Percentiles rank a stretch among this genome's conserved stretches.
phyloP scores from a whole-genome alignment of 2,113 vertebrate species.

The Cettia cetti region DNA sequence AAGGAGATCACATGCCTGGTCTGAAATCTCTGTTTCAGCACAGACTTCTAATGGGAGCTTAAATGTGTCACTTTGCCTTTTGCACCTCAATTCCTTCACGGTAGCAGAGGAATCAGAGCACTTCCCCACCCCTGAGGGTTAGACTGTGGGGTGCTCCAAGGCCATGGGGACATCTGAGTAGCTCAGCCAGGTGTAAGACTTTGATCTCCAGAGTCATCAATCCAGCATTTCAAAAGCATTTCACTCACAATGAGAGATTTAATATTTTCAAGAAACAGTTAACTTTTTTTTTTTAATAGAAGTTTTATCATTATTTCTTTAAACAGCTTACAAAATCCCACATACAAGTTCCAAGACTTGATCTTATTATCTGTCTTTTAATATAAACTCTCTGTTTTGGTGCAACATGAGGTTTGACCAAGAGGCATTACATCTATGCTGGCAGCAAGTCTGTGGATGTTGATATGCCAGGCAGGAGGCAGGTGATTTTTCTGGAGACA shows the following conservation, averaged over 20 bases:
- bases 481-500: conserved; percentile 48
- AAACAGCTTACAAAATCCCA: conserved; percentile 17
- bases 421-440: conserved; percentile 33
- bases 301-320: conserved; percentile 36
- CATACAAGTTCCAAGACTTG: neutral
- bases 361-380: conserved; percentile 37
- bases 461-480: conserved; percentile 60
- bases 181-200: conserved; percentile 24
- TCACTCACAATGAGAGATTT: neutral
- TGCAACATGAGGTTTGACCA: conserved; percentile 30
- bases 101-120: neutral
- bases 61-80: conserved; percentile 1
- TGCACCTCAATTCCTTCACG: neutral
- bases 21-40: conserved; percentile 27
- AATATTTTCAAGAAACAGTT: neutral
- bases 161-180: neutral
- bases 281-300: neutral
- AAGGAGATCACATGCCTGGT: conserved; percentile 11
- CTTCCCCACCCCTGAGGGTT: neutral
- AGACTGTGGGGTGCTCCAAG: conserved; percentile 7
- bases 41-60: neutral
- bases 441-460: conserved; percentile 57
- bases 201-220: conserved; percentile 45
- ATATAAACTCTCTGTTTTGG: conserved; percentile 40
- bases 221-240: conserved; percentile 17